Evolutionary conservation across 2,888 invertebrate genomes (phyloP).

Genomic region (Torymus tubicola): DNA sequence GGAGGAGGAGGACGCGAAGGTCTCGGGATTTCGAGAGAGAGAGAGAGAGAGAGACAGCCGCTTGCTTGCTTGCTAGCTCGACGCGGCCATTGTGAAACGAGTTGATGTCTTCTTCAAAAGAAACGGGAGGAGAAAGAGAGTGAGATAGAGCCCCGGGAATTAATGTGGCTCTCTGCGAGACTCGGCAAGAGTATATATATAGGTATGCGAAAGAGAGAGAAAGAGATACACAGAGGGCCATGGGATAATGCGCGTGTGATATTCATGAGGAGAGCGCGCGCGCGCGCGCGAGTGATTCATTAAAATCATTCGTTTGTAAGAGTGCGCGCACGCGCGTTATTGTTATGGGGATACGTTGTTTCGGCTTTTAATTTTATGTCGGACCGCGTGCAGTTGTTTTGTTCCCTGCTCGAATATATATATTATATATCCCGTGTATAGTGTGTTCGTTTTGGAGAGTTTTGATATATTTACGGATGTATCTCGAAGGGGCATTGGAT

Average conservation of each 20-base stretch:
- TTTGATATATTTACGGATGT: no score
- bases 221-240: neutral
- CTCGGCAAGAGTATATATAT: neutral
- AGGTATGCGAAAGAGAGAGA: conserved; percentile 4
- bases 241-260: conserved; percentile 10
- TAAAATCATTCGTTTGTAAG: conserved; percentile 34
- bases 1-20: conserved; percentile 32
- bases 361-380: conserved; percentile 15
- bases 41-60: conserved; percentile 24
- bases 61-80: neutral
- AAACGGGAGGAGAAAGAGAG: conserved; percentile 36
- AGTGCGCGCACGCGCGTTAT: conserved; percentile 1
- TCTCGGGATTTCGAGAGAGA: conserved; percentile 26
- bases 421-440: no score
- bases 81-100: conserved; percentile 28
- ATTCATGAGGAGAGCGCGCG: conserved; percentile 31
- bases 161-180: conserved; percentile 35
- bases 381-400: neutral
- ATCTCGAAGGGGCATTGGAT: neutral
- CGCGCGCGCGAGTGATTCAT: conserved; percentile 36
- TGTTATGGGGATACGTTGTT: conserved; percentile 32
- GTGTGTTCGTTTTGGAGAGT: no score
- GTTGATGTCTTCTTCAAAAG: conserved; percentile 60
- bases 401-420: neutral
- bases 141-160: conserved; percentile 28